A percentile compares a stretch with the other conserved stretches of the same genome.
Conservation (phyloP, 2,113 vertebrate species). For the Elephas maximus region DNA sequence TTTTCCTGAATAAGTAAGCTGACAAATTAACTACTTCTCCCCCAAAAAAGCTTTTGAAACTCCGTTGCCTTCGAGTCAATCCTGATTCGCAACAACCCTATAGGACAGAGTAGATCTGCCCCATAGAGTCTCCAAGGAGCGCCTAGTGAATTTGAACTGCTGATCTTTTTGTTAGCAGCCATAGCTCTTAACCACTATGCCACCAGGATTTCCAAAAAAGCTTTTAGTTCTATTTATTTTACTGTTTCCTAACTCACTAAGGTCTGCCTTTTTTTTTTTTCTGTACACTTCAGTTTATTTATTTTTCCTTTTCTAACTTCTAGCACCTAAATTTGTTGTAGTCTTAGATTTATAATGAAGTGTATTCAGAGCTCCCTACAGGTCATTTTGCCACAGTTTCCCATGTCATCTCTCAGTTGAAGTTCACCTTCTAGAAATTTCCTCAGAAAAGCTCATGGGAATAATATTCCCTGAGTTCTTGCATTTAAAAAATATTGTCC, state of each 20-base stretch:
- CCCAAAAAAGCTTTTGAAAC: no score
- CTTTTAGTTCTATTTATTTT: slow-evolving; percentile 55
- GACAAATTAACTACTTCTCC: background rate
- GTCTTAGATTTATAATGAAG: background rate
- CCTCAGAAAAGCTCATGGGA: background rate
- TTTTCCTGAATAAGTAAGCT: slow-evolving; percentile 23
- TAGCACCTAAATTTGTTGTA: background rate
- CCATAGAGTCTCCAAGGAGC: no score
- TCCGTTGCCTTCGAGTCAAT: no score
- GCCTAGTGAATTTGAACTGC: no score
- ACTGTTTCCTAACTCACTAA: background rate
- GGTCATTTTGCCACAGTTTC: background rate
- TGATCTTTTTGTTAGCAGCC: no score
- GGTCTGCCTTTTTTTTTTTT: slow-evolving; percentile 53
- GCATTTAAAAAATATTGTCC: background rate
- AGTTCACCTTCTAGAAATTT: slow-evolving; percentile 32
- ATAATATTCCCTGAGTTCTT: background rate
- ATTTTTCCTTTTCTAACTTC: slow-evolving; percentile 43
- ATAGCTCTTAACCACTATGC: no score
- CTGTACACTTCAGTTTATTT: background rate
- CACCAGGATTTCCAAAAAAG: background rate
- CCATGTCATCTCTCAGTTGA: background rate
- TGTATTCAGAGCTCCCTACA: background rate
- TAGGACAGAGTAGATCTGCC: no score
- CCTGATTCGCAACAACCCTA: no score